Base-by-base conservation (phyloP, 2,888 invertebrate genomes). In the Agriopis aurantiaria region DNA sequence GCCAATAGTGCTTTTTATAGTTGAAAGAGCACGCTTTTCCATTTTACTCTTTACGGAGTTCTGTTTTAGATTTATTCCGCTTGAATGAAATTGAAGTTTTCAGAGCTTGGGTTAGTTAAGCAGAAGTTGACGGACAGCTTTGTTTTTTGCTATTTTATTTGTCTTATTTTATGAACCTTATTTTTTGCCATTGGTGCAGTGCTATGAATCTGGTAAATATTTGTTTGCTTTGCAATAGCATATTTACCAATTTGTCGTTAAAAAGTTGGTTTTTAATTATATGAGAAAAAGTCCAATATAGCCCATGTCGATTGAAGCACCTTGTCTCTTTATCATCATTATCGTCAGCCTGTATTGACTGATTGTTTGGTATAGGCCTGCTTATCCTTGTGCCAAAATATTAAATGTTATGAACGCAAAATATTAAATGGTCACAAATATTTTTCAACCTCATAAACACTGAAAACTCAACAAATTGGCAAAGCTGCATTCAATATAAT, bases 1-100 rank as follows among this genome's bases (percentile, higher is more conserved):
- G 72, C 68, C 78, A 72, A 73, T 73, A 65, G 71, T 73, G 72
- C 73, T 78, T 78, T 57, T 77, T 77, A 74, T 73, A 75, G 74
- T 76, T 76, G 59, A 75, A 68, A 65, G 75, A 73, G 57, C 56
- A 61, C 73, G 66, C 53, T 65, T 67, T 76, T 76, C 64, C 68
- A 63, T 75, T 74, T 71, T 68, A 68, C 60, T 65, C 69, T 40
- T 67, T 68, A 62, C 62, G 40, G 60, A 67, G 57, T 72, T 66
- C 58, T 59, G 63, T 46, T 63, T 75, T 62, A 56, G 65, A 69
- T 73, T 23, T 53, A 76, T 75, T 72, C 64, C 65, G 70, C 70
- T 23, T 68, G 71, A 73, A 69, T 69, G 57, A 64, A 68, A 57
- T 59, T 69, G 51, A 57, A 70, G 57, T 53, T 65, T 53, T 33